Evolutionary conservation across 1,140 invertebrate genomes (phyloP), one percentile per base, ranked within the genome.

Genomic region (Pseudomyrmex concolor): DNA sequence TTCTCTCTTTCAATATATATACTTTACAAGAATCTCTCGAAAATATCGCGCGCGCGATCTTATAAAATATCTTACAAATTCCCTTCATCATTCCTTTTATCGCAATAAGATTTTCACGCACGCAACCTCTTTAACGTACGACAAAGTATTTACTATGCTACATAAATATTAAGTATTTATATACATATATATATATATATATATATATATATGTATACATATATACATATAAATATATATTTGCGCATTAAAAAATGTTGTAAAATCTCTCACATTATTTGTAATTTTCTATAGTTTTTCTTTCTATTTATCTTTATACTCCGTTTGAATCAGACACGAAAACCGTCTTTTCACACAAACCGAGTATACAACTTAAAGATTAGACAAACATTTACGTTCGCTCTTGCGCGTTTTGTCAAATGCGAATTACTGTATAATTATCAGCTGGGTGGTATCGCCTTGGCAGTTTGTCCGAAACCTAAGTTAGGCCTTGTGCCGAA

Each of bases 401-500:
- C 5, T 67, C 62, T 55, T 43, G 4, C 15, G 12, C 17, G 17
- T 22, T 55, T 7, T 45, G 17, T 50, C 0, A 43, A 45, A 3
- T 77, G 45, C 50, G 17, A 67, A 66, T 45, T 34, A 45, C 67
- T 2, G 45, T 77, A 1, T 22, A 45, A 67, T 67, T 94, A 94
- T 95, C 94, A 95, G 91, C 94, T 95, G 34, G 95, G 95, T 72
- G 95, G 95, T 86, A 95, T 95, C 43, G 95, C 94, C 91, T 95
- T 96, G 54, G 95, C 94, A 59, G 93, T 94, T 88, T 96, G 95
- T 51, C 95, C 95, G 74, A 93, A 92, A 5, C 95, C 95, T 50
- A 96, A 91, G 83, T 95, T 94, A 15, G 96, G 96, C 81, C 95
- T 94, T 1, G 95, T 95, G 1, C 97, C 97, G 90, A 97, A 98